Conservation (phyloP, 2,113 vertebrate genomes). For the rabbit (Oryctolagus cuniculus) region mOryCun1.1 NC_091435.1:3720501-3721000, state of each 20-base stretch:
- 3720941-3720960: too few relatives aligned
- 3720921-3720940: not conserved
- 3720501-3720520: not conserved
- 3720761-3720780: too few relatives aligned
- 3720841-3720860: not conserved
- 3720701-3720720: not conserved
- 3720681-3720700: not conserved
- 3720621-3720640: rapidly evolving
- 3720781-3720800: too few relatives aligned
- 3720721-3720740: not conserved
- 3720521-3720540: too few relatives aligned
- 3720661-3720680: not conserved
- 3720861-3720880: not conserved
- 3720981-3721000: too few relatives aligned
- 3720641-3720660: not conserved
- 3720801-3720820: too few relatives aligned
- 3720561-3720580: too few relatives aligned
- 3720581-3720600: rapidly evolving
- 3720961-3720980: not conserved
- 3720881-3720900: not conserved
- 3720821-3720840: too few relatives aligned
- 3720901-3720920: not conserved
- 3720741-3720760: not conserved
- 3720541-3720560: not conserved
- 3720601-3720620: too few relatives aligned